A percentile compares a stretch with the other conserved stretches of the same genome.
These are phyloP conservation scores for Leiothrix lutea DNA, from an alignment of 2,113 vertebrate genomes.

Conservation along the genomic window DNA sequence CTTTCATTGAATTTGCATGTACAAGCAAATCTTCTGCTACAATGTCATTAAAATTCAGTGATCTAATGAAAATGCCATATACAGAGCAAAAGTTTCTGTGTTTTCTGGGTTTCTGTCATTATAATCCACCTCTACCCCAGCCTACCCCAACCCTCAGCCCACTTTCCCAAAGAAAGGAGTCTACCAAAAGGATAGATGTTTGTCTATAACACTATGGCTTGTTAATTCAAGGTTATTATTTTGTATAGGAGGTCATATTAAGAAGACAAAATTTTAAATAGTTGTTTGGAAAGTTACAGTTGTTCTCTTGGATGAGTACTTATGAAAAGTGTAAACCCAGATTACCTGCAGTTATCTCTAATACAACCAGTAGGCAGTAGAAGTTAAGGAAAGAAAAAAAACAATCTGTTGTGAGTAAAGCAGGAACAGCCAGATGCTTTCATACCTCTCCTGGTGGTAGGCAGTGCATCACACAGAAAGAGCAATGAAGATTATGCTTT, in stretches of 20 bases:
- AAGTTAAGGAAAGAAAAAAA: background rate
- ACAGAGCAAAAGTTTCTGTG: background rate
- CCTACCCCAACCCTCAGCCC: accelerated
- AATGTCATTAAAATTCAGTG: background rate
- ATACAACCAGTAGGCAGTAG: too few relatives aligned
- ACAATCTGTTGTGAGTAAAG: background rate
- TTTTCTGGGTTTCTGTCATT: background rate
- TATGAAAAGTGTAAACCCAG: background rate
- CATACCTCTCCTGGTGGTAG: background rate
- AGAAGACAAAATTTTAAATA: background rate
- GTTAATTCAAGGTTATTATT: background rate
- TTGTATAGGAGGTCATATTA: background rate
- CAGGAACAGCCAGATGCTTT: background rate
- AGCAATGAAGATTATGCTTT: background rate
- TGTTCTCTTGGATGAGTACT: background rate
- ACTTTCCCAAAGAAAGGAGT: background rate
- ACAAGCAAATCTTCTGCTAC: background rate
- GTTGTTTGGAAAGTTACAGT: background rate
- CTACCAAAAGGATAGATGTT: background rate
- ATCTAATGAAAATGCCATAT: background rate
- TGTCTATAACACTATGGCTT: background rate
- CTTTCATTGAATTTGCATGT: background rate
- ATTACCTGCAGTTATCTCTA: background rate
- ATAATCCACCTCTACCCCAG: background rate
- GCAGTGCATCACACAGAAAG: background rate